A percentile compares a stretch with the other conserved stretches of the same genome.
Evolutionary conservation across 2,113 vertebrate genomes (phyloP).

Genomic region (Pristiophorus japonicus): DNA sequence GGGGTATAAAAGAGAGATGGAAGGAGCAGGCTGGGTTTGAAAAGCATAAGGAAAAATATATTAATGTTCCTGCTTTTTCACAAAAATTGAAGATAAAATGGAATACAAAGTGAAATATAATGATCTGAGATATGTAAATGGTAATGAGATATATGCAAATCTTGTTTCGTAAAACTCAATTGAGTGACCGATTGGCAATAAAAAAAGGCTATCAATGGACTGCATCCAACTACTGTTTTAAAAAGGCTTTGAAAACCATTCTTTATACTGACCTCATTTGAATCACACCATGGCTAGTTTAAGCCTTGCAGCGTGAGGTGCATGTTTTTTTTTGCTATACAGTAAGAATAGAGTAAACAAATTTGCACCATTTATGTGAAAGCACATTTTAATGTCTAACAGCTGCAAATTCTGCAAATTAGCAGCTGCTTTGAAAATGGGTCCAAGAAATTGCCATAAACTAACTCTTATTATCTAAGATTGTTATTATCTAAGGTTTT

Average conservation of each 20-base stretch:
- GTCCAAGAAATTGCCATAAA: conserved; percentile 23
- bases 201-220: not conserved
- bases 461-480: conserved; percentile 19
- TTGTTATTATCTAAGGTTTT: not conserved
- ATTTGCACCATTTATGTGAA: conserved; percentile 14
- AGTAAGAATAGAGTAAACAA: not conserved
- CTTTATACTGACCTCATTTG: conserved; percentile 13
- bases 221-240: not conserved
- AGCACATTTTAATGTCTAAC: conserved; percentile 30
- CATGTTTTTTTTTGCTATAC: no score
- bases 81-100: not conserved
- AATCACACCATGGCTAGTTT: conserved; percentile 12
- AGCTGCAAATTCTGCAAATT: conserved; percentile 7
- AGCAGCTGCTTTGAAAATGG: not conserved
- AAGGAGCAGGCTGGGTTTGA: not conserved
- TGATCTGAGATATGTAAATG: not conserved
- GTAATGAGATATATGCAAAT: not conserved
- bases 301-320: not conserved
- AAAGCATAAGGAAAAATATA: not conserved
- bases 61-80: not conserved
- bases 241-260: not conserved
- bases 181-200: not conserved
- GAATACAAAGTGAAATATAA: not conserved
- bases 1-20: not conserved
- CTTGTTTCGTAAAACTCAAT: not conserved